phyloP scores from a whole-genome alignment of 2,113 vertebrate species.

The Acrocephalus arundinaceus region DNA sequence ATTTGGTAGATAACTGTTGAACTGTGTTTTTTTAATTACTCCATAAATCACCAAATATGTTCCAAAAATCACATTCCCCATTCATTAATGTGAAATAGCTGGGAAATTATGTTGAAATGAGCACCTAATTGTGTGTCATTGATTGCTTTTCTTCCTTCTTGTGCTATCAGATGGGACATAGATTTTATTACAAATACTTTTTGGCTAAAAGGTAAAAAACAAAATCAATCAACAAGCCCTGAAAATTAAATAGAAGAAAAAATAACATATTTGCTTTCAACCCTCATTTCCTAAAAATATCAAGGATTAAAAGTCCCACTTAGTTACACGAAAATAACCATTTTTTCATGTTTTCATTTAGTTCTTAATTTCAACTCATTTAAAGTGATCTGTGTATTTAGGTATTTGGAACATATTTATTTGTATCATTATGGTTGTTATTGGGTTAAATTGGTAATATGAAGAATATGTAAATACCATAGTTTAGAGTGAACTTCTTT shows the following conservation, averaged over 20 bases:
- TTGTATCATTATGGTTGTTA: background rate
- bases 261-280: background rate
- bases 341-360: background rate
- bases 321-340: background rate
- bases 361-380: background rate
- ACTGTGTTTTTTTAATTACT: background rate
- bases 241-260: background rate
- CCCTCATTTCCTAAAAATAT: background rate
- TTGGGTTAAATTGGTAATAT: background rate
- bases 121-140: background rate
- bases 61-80: background rate
- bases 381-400: background rate
- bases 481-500: background rate
- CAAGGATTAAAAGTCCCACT: background rate
- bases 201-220: background rate
- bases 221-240: background rate
- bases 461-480: background rate
- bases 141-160: background rate
- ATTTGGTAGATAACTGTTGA: background rate
- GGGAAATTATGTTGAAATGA: background rate
- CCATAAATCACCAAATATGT: background rate
- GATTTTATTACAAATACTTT: background rate
- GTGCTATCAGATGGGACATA: background rate
- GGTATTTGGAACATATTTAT: background rate
- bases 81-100: background rate